phyloP scores from a whole-genome alignment of 2,113 vertebrate genomes.

The Pomatostomus ruficeps region DNA sequence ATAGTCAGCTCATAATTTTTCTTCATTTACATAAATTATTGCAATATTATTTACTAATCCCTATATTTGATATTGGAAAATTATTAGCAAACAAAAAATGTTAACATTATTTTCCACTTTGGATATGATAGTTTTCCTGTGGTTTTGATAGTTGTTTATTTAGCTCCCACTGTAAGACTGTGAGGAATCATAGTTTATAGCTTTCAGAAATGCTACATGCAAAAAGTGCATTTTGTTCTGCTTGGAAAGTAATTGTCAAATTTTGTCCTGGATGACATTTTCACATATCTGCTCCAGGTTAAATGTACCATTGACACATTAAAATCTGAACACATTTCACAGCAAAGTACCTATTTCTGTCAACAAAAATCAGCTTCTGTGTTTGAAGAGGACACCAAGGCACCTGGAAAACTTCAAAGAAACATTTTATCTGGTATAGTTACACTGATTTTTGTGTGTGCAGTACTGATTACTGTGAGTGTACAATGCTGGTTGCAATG shows the following conservation, averaged over 20 bases:
- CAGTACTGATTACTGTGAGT: not conserved
- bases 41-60: not conserved
- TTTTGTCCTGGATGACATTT: conserved; percentile 45
- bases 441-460: not conserved
- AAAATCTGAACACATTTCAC: conserved; percentile 21
- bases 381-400: not conserved
- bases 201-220: not conserved
- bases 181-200: not conserved
- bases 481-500: not conserved
- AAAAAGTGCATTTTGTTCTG: conserved; percentile 20
- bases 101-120: not conserved
- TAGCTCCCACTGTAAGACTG: not conserved
- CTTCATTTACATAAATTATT: not conserved
- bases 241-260: conserved; percentile 7
- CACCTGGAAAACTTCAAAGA: not conserved
- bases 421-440: not conserved
- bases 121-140: not conserved
- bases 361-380: conserved; percentile 8
- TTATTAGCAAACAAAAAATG: not conserved
- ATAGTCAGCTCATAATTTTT: not conserved
- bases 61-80: not conserved
- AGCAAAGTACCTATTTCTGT: conserved; percentile 26
- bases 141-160: not conserved
- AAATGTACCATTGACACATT: not conserved
- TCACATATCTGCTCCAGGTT: conserved; percentile 34